Base-by-base conservation (phyloP, 1,140 invertebrate genomes). In the Thaumetopoea pityocampa region DNA sequence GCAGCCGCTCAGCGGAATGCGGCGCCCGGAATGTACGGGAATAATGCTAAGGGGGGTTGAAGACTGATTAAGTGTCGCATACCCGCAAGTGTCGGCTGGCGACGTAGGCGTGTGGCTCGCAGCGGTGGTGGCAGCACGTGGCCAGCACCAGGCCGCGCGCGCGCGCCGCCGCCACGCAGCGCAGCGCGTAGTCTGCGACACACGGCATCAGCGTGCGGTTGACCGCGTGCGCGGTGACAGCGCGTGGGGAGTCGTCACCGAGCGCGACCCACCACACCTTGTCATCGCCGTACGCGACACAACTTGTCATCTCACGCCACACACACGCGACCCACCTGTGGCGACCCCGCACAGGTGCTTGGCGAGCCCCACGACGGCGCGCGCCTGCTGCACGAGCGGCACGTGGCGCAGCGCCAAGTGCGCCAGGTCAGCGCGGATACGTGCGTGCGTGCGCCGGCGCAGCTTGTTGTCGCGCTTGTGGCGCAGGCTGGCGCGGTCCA, bases 191-290 rank as follows among this genome's bases (percentile, higher is more conserved):
- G 93, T 93, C 94, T 94, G 96, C 61, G 93, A 93, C 4, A 91
- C 91, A n/a, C n/a, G n/a, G n/a, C n/a, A n/a, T n/a, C n/a, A n/a
- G n/a, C n/a, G n/a, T n/a, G n/a, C n/a, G n/a, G n/a, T n/a, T n/a
- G n/a, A n/a, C n/a, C n/a, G n/a, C n/a, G n/a, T n/a, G n/a, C 88
- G 79, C 96, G 95, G 84, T 96, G 95, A 76, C 95, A 97, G 70
- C 95, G 96, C 7, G 95, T 89, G n/a, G n/a, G n/a, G n/a, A n/a
- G n/a, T n/a, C n/a, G n/a, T n/a, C n/a, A n/a, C n/a, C n/a, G n/a
- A n/a, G n/a, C n/a, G n/a, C n/a, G n/a, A n/a, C n/a, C n/a, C n/a
- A n/a, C n/a, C n/a, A n/a, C n/a, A n/a, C n/a, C n/a, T n/a, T n/a
- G n/a, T n/a, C n/a, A n/a, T n/a, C n/a, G n/a, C n/a, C n/a, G n/a